Conservation (phyloP, 2,888 invertebrate species). For the Anarsia innoxiella region DNA sequence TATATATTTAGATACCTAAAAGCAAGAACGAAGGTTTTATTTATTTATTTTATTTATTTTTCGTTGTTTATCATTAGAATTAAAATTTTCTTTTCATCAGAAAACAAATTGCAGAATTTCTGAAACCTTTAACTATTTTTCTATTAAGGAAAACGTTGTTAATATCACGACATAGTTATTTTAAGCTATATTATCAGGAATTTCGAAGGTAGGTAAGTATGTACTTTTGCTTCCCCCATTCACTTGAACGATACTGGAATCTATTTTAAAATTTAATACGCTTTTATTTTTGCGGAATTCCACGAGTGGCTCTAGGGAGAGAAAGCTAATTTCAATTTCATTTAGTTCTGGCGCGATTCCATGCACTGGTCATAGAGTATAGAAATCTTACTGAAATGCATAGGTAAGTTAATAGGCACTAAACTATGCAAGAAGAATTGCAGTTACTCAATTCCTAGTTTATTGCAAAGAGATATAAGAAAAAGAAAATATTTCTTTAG, state of each 20-base stretch:
- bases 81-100: neutral
- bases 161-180: too few species aligned
- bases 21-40: too few species aligned
- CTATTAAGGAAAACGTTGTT: too few species aligned
- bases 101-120: neutral
- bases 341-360: constrained; percentile 74
- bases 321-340: constrained; percentile 75
- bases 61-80: neutral
- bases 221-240: neutral
- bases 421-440: too few species aligned
- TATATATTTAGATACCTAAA: too few species aligned
- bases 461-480: too few species aligned
- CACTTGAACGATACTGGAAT: constrained; percentile 25
- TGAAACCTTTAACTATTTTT: neutral
- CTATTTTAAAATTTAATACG: constrained; percentile 73
- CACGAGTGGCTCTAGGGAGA: constrained; percentile 67
- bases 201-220: too few species aligned
- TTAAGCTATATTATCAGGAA: neutral
- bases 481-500: too few species aligned
- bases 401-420: too few species aligned
- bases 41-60: too few species aligned
- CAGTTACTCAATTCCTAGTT: too few species aligned
- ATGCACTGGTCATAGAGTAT: constrained; percentile 56
- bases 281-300: constrained; percentile 71
- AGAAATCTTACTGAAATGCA: too few species aligned